phyloP scores from a whole-genome alignment of 2,888 invertebrate genomes.

The Amphimallon solstitiale region DNA sequence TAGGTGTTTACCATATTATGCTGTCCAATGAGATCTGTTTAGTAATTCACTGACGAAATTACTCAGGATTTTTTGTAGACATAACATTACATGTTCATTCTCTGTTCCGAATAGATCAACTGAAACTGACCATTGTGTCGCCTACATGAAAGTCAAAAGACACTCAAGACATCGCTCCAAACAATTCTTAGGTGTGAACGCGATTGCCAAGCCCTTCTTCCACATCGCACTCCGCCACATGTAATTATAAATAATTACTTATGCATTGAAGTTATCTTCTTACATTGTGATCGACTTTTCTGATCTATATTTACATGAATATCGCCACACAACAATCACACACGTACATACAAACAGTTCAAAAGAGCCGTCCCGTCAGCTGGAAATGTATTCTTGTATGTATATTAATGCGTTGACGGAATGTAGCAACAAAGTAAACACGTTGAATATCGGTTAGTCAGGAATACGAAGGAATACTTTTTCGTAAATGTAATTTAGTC shows the following conservation, averaged over 20 bases:
- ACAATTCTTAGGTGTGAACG: constrained; percentile 58
- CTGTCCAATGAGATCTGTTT: no score
- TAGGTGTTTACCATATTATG: no score
- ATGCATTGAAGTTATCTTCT: constrained; percentile 33
- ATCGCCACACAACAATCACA: not conserved
- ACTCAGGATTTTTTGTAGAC: not conserved
- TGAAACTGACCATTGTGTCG: constrained; percentile 59
- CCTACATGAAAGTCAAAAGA: constrained; percentile 54
- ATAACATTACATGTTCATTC: not conserved
- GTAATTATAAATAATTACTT: constrained; percentile 50
- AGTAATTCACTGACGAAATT: constrained; percentile 2
- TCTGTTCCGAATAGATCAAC: constrained; percentile 45
- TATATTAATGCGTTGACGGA: no score
- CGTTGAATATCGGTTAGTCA: no score
- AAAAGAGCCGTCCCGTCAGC: not conserved
- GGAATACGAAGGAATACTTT: no score
- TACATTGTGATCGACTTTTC: not conserved
- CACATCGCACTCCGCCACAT: constrained; percentile 42
- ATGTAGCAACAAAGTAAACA: not conserved
- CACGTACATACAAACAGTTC: not conserved
- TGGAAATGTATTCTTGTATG: no score
- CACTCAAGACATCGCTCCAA: constrained; percentile 42
- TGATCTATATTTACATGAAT: not conserved
- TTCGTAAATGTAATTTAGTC: no score
- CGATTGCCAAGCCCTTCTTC: constrained; percentile 53